Base-by-base conservation (phyloP, 2,113 vertebrate species). In the Alexandromys fortis region DNA sequence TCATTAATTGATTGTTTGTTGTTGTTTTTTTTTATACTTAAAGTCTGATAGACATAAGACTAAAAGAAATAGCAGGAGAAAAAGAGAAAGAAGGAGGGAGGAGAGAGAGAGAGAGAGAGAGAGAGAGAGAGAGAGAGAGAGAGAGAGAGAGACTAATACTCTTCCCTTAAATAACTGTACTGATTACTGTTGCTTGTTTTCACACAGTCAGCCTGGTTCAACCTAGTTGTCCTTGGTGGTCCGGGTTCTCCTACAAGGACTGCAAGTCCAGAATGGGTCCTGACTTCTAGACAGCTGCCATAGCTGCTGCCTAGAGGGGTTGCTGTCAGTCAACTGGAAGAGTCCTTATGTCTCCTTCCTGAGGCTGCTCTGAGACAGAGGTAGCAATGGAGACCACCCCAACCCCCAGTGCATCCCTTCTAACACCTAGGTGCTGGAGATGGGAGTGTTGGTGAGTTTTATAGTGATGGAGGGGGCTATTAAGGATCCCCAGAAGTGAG, bases 271-370 rank as follows among this genome's bases (percentile, higher is more conserved):
- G 3, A 45, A 35, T 24, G 16, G 47, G 45, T 3, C 6, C 47
- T 0, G 38, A 0, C 4, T 2, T 7, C 30, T 14, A 68, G 30
- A 68, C 67, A 35, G 28, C 67, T 33, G 67, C 21, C 70, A 7
- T 22, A 22, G 30, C 13, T 93, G 35, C 70, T 73, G 6, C n/a
- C 35, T 0, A 2, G 9, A 76, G 11, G 3, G 22, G n/a, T 2
- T 0, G 0, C 30, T 85, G 45, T 22, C 0, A 3, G 38, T 7
- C 22, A 28, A 2, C 1, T 0, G 24, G 45, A 52, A 49, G 61
- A 42, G 26, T 33, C 3, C 30, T 65, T 68, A 52, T 45, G 33
- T 49, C 22, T 26, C 22, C 14, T 19, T 12, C 58, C 42, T 7
- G 24, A 0, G 1, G 30, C 28, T 9, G n/a, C 30, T 86, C 45